Evolutionary conservation across 2,888 invertebrate genomes (phyloP), one percentile per base, ranked within the genome.

Genomic region (Heliconius ismenius): DNA sequence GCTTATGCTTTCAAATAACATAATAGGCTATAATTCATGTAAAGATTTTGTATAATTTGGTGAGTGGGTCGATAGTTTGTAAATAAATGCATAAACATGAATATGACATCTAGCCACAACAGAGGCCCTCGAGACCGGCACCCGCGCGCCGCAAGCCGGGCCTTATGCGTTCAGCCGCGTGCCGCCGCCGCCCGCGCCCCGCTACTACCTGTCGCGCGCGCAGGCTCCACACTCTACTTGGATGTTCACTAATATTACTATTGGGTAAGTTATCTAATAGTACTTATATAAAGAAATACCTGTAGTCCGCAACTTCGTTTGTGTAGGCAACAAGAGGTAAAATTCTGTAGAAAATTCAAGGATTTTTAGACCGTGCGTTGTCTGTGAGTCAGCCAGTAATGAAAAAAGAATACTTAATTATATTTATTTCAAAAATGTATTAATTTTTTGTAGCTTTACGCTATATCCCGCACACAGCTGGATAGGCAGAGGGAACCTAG

Each of bases 151-250:
- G 21, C 92, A 97, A 83, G 98, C 98, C 26, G 98, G 98, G 43
- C 98, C 98, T 49, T 98, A 97, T 89, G 98, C 98, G 76, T 98
- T 98, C 95, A 98, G 98, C 85, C 95, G 97, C 76, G 96, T 98
- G 82, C 98, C 98, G 58, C 95, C 96, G 81, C 97, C 98, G 54
- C 96, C 96, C 73, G 96, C 96, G 84, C 98, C 98, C 63, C 96
- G 97, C 81, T 96, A 97, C 85, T 97, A 97, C 92, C 95, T 98
- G 82, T 96, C 96, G 86, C 77, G 76, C 65, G 21, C 73, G 4
- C 95, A 96, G 85, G 93, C 96, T 81, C 95, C 97, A 64, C 95
- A 95, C 62, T 94, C 96, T 77, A 98, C 98, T 64, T 98, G 98
- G 98, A 95, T 98, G 87, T 97, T 98, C 89, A 94, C 96, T 84